Evolutionary conservation across 2,113 vertebrate genomes (phyloP).

Genomic region (Ursus arctos): DNA sequence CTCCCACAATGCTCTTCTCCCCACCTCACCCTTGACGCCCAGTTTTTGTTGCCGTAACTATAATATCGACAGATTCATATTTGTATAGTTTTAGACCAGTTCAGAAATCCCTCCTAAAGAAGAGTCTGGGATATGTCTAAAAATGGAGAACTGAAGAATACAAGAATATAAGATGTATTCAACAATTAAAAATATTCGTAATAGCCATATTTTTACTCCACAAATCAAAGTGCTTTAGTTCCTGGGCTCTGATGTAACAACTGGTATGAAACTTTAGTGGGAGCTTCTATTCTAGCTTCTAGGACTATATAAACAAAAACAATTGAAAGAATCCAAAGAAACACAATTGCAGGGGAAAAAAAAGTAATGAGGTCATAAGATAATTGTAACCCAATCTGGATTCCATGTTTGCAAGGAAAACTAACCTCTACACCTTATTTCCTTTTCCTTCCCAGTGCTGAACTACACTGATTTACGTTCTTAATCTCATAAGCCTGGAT

Average conservation of each 20-base stretch:
- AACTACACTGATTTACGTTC: neutral
- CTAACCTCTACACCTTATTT: neutral
- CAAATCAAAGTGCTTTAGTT: slow-evolving; percentile 49
- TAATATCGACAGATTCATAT: neutral
- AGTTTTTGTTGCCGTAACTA: neutral
- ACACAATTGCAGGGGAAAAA: neutral
- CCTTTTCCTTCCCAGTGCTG: neutral
- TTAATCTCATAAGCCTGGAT: neutral
- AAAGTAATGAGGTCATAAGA: neutral
- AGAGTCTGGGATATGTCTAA: neutral
- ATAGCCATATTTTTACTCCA: neutral
- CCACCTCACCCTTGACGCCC: neutral
- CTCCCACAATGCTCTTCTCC: neutral
- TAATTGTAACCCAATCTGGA: accelerated
- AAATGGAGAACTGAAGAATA: neutral
- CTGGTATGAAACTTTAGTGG: neutral
- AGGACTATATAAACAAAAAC: slow-evolving; percentile 51
- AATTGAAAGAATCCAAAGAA: slow-evolving; percentile 38
- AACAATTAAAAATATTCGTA: slow-evolving; percentile 36
- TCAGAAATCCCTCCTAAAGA: neutral
- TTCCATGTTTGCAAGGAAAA: neutral
- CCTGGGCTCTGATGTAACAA: neutral
- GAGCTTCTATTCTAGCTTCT: neutral
- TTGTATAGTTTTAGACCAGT: slow-evolving; percentile 22
- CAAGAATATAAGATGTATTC: neutral